Conservation (phyloP, 2,113 vertebrate genomes). For the Ariopsis seemanni region DNA sequence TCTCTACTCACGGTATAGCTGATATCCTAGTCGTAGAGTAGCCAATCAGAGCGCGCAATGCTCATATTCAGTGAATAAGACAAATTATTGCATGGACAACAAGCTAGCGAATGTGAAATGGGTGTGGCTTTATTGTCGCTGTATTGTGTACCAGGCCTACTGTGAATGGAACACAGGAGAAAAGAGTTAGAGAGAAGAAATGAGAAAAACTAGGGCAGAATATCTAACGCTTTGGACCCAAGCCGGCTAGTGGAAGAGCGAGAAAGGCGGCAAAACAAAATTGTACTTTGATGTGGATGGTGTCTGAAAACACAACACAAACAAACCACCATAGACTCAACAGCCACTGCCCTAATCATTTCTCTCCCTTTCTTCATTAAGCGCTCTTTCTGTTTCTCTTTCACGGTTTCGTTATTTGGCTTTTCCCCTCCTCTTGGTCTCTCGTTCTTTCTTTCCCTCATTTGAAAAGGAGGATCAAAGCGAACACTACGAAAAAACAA, state of each 20-base stretch:
- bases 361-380: neutral
- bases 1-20: too few species aligned
- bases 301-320: constrained; percentile 25
- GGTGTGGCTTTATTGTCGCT: constrained; percentile 12
- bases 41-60: too few species aligned
- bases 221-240: constrained; percentile 13
- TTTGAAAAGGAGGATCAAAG: constrained; percentile 14
- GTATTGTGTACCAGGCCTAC: neutral
- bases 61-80: too few species aligned
- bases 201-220: constrained; percentile 34
- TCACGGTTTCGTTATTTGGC: neutral
- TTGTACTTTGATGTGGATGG: constrained; percentile 27
- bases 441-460: neutral
- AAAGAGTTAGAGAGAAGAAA: neutral
- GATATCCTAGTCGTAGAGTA: too few species aligned
- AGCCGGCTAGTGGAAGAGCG: constrained; percentile 8
- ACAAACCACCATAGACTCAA: constrained; percentile 9
- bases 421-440: neutral
- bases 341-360: constrained; percentile 11
- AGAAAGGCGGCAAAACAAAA: constrained; percentile 14
- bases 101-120: neutral
- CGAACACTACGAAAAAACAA: neutral
- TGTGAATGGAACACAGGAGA: neutral
- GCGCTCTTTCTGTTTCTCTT: neutral
- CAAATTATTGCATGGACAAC: neutral